These are phyloP conservation scores for Dromas ardeola DNA, from an alignment of 2,113 vertebrate genomes.

Conservation along the genomic window DNA sequence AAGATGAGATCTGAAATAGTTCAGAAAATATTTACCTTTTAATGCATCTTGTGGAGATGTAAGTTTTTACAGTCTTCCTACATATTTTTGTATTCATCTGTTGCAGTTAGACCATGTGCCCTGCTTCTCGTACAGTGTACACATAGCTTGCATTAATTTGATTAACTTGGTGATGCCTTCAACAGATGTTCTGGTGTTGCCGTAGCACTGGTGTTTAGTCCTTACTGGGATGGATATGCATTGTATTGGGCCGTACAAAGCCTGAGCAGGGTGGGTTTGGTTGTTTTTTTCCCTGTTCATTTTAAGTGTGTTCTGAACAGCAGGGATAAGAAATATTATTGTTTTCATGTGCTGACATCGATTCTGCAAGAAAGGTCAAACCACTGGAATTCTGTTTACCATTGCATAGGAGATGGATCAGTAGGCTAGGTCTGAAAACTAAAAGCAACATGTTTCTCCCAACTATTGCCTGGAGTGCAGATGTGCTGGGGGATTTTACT, in stretches of 20 bases:
- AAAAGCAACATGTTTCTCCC: not conserved
- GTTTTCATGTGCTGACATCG: slow-evolving; percentile 19
- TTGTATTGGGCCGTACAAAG: not conserved
- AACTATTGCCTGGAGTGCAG: not conserved
- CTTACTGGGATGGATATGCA: not conserved
- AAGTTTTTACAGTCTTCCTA: not conserved
- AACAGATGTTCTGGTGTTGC: not conserved
- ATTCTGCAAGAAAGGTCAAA: slow-evolving; percentile 55
- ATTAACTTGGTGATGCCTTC: not conserved
- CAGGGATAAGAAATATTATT: slow-evolving; percentile 19
- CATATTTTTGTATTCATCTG: not conserved
- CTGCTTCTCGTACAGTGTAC: not conserved
- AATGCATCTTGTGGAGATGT: not conserved
- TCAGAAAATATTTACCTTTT: not conserved
- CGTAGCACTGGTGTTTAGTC: not conserved
- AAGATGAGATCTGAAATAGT: not conserved
- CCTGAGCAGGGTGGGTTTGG: not conserved
- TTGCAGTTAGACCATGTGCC: not conserved
- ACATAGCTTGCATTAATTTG: not conserved
- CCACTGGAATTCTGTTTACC: slow-evolving; percentile 43
- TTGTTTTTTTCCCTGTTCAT: not conserved
- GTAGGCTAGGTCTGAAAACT: not conserved
- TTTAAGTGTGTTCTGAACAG: slow-evolving; percentile 8
- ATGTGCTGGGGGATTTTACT: not conserved
- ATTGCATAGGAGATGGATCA: not conserved